These are phyloP conservation scores for Exocentrus adspersus DNA, from an alignment of 2,888 invertebrate genomes.

Conservation along the genomic window DNA sequence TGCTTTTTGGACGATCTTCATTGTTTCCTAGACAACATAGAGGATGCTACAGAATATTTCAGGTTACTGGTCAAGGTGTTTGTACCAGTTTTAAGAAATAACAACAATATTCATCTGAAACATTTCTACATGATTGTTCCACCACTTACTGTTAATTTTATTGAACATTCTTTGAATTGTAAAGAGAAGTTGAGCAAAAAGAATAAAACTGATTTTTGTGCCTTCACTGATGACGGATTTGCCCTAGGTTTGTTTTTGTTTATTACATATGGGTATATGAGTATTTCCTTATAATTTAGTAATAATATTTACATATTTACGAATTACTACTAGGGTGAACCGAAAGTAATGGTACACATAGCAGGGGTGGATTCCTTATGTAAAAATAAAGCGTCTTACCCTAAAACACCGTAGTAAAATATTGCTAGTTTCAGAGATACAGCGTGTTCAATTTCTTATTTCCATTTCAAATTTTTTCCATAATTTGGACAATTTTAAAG, in stretches of 20 bases:
- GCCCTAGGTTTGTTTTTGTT: slow-evolving; percentile 95
- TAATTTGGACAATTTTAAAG: too few species aligned
- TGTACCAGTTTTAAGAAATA: slow-evolving; percentile 85
- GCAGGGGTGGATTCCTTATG: too few species aligned
- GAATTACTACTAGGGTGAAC: too few species aligned
- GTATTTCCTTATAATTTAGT: too few species aligned
- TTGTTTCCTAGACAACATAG: slow-evolving; percentile 83
- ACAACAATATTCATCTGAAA: slow-evolving; percentile 87
- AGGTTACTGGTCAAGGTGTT: slow-evolving; percentile 92
- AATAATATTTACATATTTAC: too few species aligned
- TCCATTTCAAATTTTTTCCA: too few species aligned
- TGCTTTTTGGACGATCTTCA: slow-evolving; percentile 82
- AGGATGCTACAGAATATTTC: slow-evolving; percentile 86
- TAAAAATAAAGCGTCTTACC: too few species aligned
- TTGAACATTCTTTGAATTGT: slow-evolving; percentile 90
- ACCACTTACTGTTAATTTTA: slow-evolving; percentile 91
- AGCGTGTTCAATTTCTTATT: too few species aligned
- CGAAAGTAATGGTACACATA: too few species aligned
- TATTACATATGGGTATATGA: too few species aligned
- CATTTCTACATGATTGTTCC: slow-evolving; percentile 95
- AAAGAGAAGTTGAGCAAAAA: slow-evolving; percentile 95
- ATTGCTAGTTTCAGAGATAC: too few species aligned
- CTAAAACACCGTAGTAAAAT: too few species aligned
- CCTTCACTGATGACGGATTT: slow-evolving; percentile 98
- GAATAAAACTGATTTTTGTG: slow-evolving; percentile 84